Evolutionary conservation across 2,888 invertebrate genomes (phyloP).

Genomic region (Hemithea aestivaria): DNA sequence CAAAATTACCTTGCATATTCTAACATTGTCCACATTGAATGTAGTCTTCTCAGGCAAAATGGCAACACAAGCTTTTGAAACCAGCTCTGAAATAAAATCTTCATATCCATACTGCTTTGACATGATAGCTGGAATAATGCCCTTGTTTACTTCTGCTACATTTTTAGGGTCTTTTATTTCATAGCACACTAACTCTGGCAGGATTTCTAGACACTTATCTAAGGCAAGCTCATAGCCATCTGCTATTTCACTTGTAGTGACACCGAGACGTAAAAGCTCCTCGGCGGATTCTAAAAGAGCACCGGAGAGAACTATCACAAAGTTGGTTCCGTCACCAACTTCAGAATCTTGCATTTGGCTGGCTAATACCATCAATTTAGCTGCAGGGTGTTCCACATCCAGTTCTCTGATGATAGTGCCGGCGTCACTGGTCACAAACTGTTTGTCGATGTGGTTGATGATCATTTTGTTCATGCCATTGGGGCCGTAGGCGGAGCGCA

Average conservation of each 20-base stretch:
- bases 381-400: conserved; percentile 99
- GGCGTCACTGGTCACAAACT: conserved; percentile 99
- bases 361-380: conserved; percentile 96
- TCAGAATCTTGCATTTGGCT: conserved; percentile 99
- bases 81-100: conserved; percentile 91
- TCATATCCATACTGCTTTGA: conserved; percentile 99
- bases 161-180: conserved; percentile 86
- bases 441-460: conserved; percentile 98
- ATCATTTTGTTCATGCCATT: conserved; percentile 99
- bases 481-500: conserved; percentile 97
- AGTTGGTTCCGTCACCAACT: conserved; percentile 99
- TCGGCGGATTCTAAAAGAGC: conserved; percentile 95
- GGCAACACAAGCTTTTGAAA: conserved; percentile 93
- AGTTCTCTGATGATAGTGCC: conserved; percentile 97
- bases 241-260: conserved; percentile 97
- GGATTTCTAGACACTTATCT: conserved; percentile 92
- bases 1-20: conserved; percentile 96
- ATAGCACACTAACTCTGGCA: conserved; percentile 89
- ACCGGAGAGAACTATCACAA: conserved; percentile 96
- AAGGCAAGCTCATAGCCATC: conserved; percentile 96
- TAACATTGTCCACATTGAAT: conserved; percentile 98
- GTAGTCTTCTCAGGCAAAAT: conserved; percentile 91
- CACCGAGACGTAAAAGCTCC: conserved; percentile 93
- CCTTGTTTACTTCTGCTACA: conserved; percentile 84
- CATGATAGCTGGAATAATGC: conserved; percentile 91